Percentiles rank a stretch among this genome's conserved stretches.
Evolutionary conservation across 2,113 vertebrate species (phyloP).

Genomic region (Bubo blakistoni): DNA sequence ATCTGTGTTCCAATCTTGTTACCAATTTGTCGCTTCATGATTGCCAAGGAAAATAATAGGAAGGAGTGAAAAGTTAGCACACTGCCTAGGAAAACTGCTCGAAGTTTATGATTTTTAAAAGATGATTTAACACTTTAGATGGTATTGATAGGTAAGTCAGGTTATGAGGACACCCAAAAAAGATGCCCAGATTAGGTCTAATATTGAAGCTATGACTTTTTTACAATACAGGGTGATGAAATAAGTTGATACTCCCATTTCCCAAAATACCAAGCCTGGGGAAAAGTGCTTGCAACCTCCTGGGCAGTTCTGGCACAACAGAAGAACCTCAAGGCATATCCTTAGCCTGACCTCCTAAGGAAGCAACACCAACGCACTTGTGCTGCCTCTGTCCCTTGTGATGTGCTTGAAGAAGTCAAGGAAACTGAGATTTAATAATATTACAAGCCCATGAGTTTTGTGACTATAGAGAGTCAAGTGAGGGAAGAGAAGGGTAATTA

Average conservation of each 20-base stretch:
- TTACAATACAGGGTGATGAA: not conserved
- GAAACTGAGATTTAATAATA: not conserved
- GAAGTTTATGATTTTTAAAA: not conserved
- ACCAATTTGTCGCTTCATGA: not conserved
- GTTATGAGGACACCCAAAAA: not conserved
- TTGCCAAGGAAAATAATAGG: not conserved
- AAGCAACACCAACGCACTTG: not conserved
- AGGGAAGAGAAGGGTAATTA: not conserved
- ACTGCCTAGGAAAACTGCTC: not conserved
- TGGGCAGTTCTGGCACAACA: not conserved
- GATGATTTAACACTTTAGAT: not conserved
- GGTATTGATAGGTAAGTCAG: not conserved
- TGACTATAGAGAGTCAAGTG: not conserved
- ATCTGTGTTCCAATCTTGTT: not conserved
- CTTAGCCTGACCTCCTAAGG: not conserved
- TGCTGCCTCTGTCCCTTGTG: not conserved
- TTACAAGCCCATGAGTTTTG: not conserved
- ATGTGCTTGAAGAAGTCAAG: not conserved
- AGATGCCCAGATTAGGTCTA: not conserved
- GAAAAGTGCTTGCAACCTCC: not conserved
- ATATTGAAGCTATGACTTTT: not conserved
- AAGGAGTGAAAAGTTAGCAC: not conserved
- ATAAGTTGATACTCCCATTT: not conserved
- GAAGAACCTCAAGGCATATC: not conserved
- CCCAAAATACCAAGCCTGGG: not conserved